Conservation (phyloP, 37 sponge, comb jelly and placozoan species). For the Chondrosia reniformis region DNA sequence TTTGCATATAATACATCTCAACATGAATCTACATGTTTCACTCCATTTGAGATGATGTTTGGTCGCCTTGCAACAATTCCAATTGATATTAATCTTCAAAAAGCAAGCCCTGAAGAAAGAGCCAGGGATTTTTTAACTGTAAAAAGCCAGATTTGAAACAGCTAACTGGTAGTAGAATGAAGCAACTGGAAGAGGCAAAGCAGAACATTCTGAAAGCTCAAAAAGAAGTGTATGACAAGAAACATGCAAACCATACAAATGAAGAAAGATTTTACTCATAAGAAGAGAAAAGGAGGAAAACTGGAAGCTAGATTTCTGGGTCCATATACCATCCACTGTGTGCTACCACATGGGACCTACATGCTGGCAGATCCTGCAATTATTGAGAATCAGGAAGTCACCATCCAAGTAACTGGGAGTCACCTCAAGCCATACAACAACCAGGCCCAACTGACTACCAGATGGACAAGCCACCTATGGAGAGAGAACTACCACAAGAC, state of each 20-base stretch:
- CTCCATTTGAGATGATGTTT: constrained; percentile 74
- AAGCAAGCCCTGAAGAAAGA: constrained; percentile 26
- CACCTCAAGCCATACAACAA: constrained; percentile 20
- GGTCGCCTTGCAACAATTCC: constrained; percentile 50
- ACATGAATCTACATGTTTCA: constrained; percentile 55
- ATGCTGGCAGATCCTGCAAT: not conserved
- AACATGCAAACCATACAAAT: constrained; percentile 56
- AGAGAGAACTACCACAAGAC: too few species aligned
- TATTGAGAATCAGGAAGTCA: too few species aligned
- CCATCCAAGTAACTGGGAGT: not conserved
- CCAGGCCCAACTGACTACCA: too few species aligned
- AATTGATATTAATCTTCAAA: constrained; percentile 39
- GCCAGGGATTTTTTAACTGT: too few species aligned
- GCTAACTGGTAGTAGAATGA: not conserved
- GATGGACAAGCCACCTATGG: too few species aligned
- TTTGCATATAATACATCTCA: constrained; percentile 66
- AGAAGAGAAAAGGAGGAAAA: constrained; percentile 67
- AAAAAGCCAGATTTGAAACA: too few species aligned
- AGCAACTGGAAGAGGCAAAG: constrained; percentile 45
- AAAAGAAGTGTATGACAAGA: constrained; percentile 61
- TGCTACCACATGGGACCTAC: constrained; percentile 14
- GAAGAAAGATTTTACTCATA: constrained; percentile 58
- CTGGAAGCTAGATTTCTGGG: constrained; percentile 39
- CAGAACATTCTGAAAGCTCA: constrained; percentile 65
- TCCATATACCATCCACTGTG: constrained; percentile 33